Evolutionary conservation across 2,113 vertebrate genomes (phyloP).

Genomic region (Tenebrosternarchus preto): DNA sequence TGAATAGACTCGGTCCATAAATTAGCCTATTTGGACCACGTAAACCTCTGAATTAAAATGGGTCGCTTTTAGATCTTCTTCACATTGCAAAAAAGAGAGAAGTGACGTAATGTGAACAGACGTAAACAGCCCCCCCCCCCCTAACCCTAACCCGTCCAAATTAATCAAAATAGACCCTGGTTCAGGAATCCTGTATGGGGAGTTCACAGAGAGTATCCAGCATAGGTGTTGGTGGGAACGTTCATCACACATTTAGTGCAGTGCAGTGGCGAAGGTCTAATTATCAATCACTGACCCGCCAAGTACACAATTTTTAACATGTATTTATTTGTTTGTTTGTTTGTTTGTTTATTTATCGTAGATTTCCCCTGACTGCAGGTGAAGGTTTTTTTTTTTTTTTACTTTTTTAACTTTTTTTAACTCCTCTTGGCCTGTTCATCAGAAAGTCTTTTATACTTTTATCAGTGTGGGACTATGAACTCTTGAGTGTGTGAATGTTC

Average conservation of each 20-base stretch:
- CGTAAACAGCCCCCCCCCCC: neutral
- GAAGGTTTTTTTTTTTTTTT: neutral
- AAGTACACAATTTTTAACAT: neutral
- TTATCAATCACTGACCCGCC: constrained; percentile 20
- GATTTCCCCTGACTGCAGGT: neutral
- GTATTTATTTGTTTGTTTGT: too few species aligned
- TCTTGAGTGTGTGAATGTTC: too few species aligned
- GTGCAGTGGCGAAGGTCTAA: too few species aligned
- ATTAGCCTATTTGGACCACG: too few species aligned
- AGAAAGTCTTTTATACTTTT: neutral
- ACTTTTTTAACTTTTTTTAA: neutral
- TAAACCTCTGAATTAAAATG: too few species aligned
- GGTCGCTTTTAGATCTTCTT: too few species aligned
- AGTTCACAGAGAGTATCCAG: neutral
- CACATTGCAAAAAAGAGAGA: constrained; percentile 31
- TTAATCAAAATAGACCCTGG: neutral
- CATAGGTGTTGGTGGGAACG: too few species aligned
- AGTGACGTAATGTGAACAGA: neutral
- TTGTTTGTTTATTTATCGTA: neutral
- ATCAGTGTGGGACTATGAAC: neutral
- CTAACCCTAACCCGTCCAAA: too few species aligned
- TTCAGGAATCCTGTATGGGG: neutral
- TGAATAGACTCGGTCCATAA: too few species aligned
- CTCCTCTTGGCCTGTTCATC: neutral
- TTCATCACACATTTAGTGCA: too few species aligned